Percentiles rank a stretch among this genome's conserved stretches.
Conservation (phyloP, 2,888 invertebrate genomes). For the Agonopterix arenella region DNA sequence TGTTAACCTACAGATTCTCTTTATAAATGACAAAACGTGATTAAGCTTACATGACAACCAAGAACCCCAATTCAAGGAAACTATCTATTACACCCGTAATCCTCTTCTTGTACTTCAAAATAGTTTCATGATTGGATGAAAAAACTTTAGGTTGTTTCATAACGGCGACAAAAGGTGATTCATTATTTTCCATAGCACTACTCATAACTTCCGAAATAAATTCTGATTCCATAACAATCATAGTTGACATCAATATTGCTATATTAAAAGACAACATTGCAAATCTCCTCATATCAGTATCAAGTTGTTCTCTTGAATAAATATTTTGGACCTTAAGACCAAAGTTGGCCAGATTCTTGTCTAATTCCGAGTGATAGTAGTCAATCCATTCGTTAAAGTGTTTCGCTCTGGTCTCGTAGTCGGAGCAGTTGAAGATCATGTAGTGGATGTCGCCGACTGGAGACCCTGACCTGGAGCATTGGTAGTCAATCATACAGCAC, state of each 20-base stretch:
- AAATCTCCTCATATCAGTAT: conserved; percentile 17
- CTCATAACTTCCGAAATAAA: conserved; percentile 15
- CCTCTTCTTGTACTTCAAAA: conserved; percentile 13
- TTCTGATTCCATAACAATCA: conserved; percentile 17
- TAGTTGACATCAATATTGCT: conserved; percentile 14
- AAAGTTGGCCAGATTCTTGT: no score
- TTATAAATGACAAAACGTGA: no score
- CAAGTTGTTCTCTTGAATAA: no score
- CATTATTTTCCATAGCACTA: neutral
- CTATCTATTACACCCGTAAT: conserved; percentile 23
- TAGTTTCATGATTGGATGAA: neutral
- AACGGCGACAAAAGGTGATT: no score
- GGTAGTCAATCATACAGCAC: conserved; percentile 37
- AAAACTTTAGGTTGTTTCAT: no score
- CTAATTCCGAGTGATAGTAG: no score
- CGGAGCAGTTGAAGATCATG: conserved; percentile 34
- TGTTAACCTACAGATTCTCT: no score
- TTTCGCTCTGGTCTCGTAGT: conserved; percentile 22
- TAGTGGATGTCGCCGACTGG: conserved; percentile 32
- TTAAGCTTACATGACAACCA: neutral
- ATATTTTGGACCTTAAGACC: no score
- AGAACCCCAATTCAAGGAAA: conserved; percentile 20
- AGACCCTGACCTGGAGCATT: conserved; percentile 24
- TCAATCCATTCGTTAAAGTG: no score
- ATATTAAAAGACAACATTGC: conserved; percentile 19